These are phyloP conservation scores for Pseudopodoces humilis DNA, from an alignment of 2,113 vertebrate species.

Conservation along the genomic window DNA sequence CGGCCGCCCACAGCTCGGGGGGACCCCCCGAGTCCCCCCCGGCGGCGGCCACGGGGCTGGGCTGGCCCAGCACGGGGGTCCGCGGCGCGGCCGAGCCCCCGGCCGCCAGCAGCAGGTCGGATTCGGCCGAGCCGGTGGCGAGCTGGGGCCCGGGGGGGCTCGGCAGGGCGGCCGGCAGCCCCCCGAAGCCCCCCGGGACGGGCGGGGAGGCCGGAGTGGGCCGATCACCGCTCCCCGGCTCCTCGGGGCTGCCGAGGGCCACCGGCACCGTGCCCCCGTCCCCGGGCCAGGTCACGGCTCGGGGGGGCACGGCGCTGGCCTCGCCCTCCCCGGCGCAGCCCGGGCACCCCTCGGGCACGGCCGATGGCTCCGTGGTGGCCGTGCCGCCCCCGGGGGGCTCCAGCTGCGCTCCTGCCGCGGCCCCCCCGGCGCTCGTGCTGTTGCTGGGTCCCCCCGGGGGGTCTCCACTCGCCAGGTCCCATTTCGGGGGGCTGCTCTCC, in stretches of 20 bases:
- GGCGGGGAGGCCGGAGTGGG: background rate
- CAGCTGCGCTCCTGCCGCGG: background rate
- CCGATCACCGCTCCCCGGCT: slow-evolving; percentile 78
- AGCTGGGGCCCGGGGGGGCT: slow-evolving; percentile 37
- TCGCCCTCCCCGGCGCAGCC: slow-evolving; percentile 46
- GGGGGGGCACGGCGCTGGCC: background rate
- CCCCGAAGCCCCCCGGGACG: slow-evolving; percentile 16
- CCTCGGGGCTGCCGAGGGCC: slow-evolving; percentile 69
- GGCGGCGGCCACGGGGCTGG: background rate
- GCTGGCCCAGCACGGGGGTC: background rate
- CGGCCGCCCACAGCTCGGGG: background rate
- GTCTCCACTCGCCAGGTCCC: background rate
- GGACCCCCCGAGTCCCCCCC: background rate
- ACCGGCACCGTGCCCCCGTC: background rate
- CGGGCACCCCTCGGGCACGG: background rate
- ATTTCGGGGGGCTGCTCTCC: background rate
- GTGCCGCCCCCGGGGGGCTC: background rate
- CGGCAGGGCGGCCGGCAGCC: background rate
- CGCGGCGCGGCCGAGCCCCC: background rate
- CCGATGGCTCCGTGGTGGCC: background rate
- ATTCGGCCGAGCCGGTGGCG: slow-evolving; percentile 71
- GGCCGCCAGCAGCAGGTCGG: slow-evolving; percentile 67
- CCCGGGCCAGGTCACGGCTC: background rate
- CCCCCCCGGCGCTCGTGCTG: background rate
- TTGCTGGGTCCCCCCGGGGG: background rate